phyloP scores from a whole-genome alignment of 2,113 vertebrate species.

The Gila orcuttii region DNA sequence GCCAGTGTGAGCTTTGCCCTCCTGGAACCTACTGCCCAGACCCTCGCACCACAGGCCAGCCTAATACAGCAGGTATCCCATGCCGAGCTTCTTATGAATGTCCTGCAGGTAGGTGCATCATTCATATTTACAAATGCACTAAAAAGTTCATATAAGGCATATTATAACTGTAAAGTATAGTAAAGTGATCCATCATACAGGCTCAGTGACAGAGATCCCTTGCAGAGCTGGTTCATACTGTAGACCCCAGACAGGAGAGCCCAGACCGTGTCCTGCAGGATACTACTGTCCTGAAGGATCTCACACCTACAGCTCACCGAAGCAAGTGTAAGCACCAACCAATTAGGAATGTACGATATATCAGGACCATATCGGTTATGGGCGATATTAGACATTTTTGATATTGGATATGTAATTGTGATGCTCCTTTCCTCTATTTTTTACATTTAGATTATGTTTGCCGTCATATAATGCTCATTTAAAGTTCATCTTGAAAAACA shows the following conservation, averaged over 20 bases:
- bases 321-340: constrained; percentile 79
- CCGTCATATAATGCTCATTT: too few relatives aligned
- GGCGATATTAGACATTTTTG: too few relatives aligned
- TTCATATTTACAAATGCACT: neutral
- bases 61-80: constrained; percentile 79
- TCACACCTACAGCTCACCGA: constrained; percentile 72
- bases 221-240: constrained; percentile 88
- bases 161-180: neutral
- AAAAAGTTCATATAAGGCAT: neutral
- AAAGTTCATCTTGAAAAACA: too few relatives aligned
- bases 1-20: constrained; percentile 81
- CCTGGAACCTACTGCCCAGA: constrained; percentile 85
- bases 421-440: neutral
- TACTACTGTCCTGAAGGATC: constrained; percentile 87
- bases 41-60: constrained; percentile 69
- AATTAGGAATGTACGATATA: neutral
- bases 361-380: too few relatives aligned
- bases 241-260: constrained; percentile 75
- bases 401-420: neutral
- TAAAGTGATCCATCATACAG: constrained; percentile 66
- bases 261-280: constrained; percentile 82
- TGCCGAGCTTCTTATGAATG: constrained; percentile 87
- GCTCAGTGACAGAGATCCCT: constrained; percentile 78
- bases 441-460: too few relatives aligned
- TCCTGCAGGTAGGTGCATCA: constrained; percentile 74